Conservation (phyloP, 2,797 vertebrate species). For the Onychomys arenicola region DNA sequence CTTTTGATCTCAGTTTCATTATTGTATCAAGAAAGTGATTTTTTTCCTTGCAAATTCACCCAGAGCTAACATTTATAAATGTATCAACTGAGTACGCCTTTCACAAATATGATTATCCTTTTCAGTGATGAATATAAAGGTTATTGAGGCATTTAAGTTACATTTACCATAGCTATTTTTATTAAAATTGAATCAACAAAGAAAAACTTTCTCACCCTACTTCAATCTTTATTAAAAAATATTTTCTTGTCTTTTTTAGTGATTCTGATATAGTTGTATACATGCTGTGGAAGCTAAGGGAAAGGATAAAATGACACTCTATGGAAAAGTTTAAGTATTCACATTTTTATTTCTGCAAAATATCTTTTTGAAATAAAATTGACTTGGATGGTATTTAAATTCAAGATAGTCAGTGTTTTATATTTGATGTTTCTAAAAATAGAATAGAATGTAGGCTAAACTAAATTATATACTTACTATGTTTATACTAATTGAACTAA, state of each 20-base stretch:
- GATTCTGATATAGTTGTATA: background rate
- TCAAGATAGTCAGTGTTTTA: background rate
- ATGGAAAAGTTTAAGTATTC: background rate
- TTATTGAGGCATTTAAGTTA: slow-evolving; percentile 45
- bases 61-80: background rate
- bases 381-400: background rate
- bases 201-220: background rate
- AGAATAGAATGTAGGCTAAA: background rate
- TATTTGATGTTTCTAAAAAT: slow-evolving; percentile 14
- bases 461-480: background rate
- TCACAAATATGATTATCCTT: slow-evolving; percentile 60
- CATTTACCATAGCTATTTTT: slow-evolving; percentile 37
- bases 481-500: background rate
- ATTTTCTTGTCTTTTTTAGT: background rate
- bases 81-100: slow-evolving; percentile 59
- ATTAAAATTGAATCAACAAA: slow-evolving; percentile 6
- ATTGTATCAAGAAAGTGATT: slow-evolving; percentile 13
- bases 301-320: background rate
- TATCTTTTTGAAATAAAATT: background rate
- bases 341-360: background rate
- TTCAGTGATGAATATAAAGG: background rate
- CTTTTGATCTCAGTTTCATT: slow-evolving; percentile 3
- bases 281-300: background rate
- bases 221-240: background rate
- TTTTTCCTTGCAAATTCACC: background rate